phyloP scores from a whole-genome alignment of 2,888 invertebrate genomes.

The Caenorhabditis uteleia region DNA sequence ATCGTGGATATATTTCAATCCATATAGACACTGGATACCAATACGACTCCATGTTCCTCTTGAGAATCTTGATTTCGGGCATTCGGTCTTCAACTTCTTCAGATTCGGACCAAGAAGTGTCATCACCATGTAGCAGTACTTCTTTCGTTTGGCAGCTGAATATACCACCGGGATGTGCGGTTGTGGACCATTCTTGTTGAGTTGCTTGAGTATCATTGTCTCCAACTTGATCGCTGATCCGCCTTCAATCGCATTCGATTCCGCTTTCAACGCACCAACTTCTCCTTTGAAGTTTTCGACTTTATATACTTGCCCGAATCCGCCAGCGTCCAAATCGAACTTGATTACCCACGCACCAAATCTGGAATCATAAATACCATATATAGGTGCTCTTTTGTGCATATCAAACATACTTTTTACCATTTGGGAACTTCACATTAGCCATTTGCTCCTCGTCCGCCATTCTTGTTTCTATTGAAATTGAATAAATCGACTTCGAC shows the following conservation, averaged over 20 bases:
- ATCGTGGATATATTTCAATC: constrained; percentile 49
- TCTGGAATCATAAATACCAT: no score
- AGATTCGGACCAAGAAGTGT: constrained; percentile 58
- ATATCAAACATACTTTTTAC: constrained; percentile 14
- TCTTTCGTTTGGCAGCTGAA: constrained; percentile 52
- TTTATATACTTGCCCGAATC: constrained; percentile 58
- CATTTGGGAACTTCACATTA: constrained; percentile 23
- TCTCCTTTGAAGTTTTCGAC: constrained; percentile 17
- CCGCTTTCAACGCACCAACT: constrained; percentile 60
- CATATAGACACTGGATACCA: constrained; percentile 56
- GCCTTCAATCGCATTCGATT: constrained; percentile 61
- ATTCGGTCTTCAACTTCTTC: constrained; percentile 34
- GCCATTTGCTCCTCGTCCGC: constrained; percentile 34
- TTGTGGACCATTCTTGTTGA: constrained; percentile 46
- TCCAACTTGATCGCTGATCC: constrained; percentile 63
- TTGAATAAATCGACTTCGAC: no score
- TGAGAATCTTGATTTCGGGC: constrained; percentile 28
- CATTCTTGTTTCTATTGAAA: constrained; percentile 2
- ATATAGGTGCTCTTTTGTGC: not conserved
- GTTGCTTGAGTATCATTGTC: constrained; percentile 40
- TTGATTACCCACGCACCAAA: constrained; percentile 55
- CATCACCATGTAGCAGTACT: constrained; percentile 60
- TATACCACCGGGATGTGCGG: constrained; percentile 54
- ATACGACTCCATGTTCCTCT: constrained; percentile 52
- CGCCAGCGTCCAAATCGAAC: constrained; percentile 58